Conservation (phyloP, 2,888 invertebrate species). For the Lasius fuliginosus region DNA sequence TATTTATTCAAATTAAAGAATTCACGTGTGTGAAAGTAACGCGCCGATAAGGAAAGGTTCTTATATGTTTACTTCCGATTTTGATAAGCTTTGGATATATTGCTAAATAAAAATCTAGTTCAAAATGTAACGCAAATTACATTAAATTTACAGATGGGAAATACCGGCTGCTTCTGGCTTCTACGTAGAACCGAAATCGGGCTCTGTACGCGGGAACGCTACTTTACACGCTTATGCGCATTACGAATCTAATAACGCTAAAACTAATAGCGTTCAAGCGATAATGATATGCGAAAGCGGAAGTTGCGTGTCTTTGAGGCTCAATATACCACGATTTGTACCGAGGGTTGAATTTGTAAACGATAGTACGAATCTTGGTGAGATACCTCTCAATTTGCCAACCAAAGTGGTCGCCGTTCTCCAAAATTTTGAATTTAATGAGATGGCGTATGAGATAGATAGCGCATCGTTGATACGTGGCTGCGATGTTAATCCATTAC, state of each 20-base stretch:
- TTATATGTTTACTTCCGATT: not conserved
- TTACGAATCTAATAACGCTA: conserved; percentile 75
- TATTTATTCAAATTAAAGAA: not conserved
- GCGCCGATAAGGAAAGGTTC: not conserved
- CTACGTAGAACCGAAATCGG: conserved; percentile 87
- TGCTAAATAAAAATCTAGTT: not conserved
- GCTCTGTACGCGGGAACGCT: conserved; percentile 87
- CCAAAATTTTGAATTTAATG: conserved; percentile 73
- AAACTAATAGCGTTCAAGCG: conserved; percentile 77
- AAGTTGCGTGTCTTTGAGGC: conserved; percentile 73
- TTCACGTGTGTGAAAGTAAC: not conserved
- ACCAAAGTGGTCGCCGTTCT: conserved; percentile 69
- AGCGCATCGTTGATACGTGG: conserved; percentile 63
- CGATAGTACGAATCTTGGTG: conserved; percentile 76
- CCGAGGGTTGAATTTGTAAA: conserved; percentile 74
- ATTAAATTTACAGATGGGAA: conserved; percentile 85
- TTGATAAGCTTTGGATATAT: not conserved
- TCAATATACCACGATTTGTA: conserved; percentile 61
- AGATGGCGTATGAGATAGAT: conserved; percentile 72
- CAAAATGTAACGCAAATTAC: not conserved
- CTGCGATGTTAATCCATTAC: conserved; percentile 66
- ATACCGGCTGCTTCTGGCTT: conserved; percentile 87
- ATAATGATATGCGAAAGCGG: conserved; percentile 82
- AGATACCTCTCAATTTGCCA: conserved; percentile 84
- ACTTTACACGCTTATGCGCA: conserved; percentile 86